Conservation (phyloP, 1,140 invertebrate species). For the Trypoxylus dichotomus region DNA sequence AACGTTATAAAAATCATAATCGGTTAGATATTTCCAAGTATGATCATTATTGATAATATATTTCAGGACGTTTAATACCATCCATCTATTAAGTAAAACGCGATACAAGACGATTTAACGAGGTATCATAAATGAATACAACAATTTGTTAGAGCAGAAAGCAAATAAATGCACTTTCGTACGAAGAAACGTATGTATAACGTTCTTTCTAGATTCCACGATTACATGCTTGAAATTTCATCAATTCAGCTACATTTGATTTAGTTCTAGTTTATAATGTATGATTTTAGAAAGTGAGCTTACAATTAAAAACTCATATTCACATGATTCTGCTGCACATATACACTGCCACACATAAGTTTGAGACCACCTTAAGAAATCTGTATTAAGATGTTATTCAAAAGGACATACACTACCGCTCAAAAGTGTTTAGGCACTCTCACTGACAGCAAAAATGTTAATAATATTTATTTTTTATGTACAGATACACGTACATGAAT, state of each 20-base stretch:
- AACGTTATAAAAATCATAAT: not conserved
- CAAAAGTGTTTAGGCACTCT: too few species aligned
- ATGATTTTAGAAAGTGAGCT: not conserved
- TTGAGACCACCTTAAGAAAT: too few species aligned
- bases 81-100: not conserved
- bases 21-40: too few species aligned
- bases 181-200: not conserved
- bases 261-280: not conserved
- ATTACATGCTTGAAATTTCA: not conserved
- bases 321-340: not conserved
- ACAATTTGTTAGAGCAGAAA: not conserved
- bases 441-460: too few species aligned
- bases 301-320: not conserved
- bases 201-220: not conserved
- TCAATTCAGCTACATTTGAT: not conserved
- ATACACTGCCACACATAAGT: too few species aligned
- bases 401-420: too few species aligned
- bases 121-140: not conserved
- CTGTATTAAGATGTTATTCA: too few species aligned
- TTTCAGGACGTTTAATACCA: too few species aligned
- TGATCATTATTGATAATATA: not conserved
- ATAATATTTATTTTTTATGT: too few species aligned
- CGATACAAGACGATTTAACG: not conserved
- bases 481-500: too few species aligned
- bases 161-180: not conserved